phyloP scores from a whole-genome alignment of 1,140 invertebrate genomes.

The Drosophila nigrodunni region DNA sequence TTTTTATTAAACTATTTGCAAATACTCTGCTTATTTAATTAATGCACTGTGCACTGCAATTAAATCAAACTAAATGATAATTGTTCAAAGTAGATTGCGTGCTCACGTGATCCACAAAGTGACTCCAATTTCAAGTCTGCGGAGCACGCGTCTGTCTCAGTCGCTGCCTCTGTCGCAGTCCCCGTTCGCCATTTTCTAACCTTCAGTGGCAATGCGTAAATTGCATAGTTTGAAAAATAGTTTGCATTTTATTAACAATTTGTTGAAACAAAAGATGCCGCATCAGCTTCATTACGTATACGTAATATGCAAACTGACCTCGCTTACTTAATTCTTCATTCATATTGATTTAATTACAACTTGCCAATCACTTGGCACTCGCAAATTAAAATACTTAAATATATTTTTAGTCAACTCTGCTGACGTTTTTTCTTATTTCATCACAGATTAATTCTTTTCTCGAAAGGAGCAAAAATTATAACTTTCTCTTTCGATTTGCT shows the following conservation, averaged over 20 bases:
- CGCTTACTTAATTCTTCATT: conserved; percentile 27
- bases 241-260: conserved; percentile 22
- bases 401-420: too few species aligned
- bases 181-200: conserved; percentile 4
- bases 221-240: conserved; percentile 43
- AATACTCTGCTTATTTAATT: conserved; percentile 14
- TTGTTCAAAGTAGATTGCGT: conserved; percentile 26
- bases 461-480: background rate
- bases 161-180: background rate
- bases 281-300: conserved; percentile 35
- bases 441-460: conserved; percentile 7
- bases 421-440: conserved; percentile 2
- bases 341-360: conserved; percentile 21
- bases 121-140: conserved; percentile 3
- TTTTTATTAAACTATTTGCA: conserved; percentile 29
- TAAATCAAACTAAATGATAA: conserved; percentile 43
- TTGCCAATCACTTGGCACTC: background rate
- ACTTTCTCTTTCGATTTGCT: conserved; percentile 49
- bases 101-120: conserved; percentile 22
- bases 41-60: conserved; percentile 31
- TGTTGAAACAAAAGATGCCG: conserved; percentile 34
- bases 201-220: conserved; percentile 33
- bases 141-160: conserved; percentile 18
- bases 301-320: conserved; percentile 29
- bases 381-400: too few species aligned